These are phyloP conservation scores for Lithophane semibrunnea DNA, from an alignment of 2,888 invertebrate genomes.

Conservation along the genomic window DNA sequence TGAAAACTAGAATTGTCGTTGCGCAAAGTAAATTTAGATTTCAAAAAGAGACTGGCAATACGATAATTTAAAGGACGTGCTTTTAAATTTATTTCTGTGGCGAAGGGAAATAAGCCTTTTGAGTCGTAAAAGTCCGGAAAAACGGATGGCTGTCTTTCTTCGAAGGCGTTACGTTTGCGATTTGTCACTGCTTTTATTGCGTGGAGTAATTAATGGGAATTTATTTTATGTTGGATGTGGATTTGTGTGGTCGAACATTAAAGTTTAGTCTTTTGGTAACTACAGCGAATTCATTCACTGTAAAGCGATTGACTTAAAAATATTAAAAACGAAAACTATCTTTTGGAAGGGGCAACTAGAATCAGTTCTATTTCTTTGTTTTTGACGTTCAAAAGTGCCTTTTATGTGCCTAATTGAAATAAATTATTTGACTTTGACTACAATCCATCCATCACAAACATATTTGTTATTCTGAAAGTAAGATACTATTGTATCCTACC, in stretches of 20 bases:
- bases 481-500: background rate
- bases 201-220: constrained; percentile 42
- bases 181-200: constrained; percentile 52
- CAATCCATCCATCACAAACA: background rate
- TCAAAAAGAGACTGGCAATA: constrained; percentile 57
- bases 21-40: constrained; percentile 64
- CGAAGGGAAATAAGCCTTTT: constrained; percentile 15
- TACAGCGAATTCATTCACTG: background rate
- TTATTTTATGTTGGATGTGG: constrained; percentile 23
- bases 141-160: constrained; percentile 34
- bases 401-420: too few species aligned
- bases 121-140: constrained; percentile 45
- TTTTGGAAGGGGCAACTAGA: too few species aligned
- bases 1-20: constrained; percentile 69
- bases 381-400: too few species aligned
- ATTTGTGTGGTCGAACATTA: constrained; percentile 28
- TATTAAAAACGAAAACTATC: background rate
- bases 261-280: constrained; percentile 5
- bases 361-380: too few species aligned
- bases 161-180: constrained; percentile 22
- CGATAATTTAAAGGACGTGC: constrained; percentile 55
- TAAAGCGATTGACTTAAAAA: background rate
- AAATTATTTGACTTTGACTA: too few species aligned
- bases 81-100: constrained; percentile 49
- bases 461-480: background rate